Percentiles rank a stretch among this genome's conserved stretches.
Conservation (phyloP, 37 sponge, comb jelly and placozoan genomes). For the Oopsacas minuta region DNA sequence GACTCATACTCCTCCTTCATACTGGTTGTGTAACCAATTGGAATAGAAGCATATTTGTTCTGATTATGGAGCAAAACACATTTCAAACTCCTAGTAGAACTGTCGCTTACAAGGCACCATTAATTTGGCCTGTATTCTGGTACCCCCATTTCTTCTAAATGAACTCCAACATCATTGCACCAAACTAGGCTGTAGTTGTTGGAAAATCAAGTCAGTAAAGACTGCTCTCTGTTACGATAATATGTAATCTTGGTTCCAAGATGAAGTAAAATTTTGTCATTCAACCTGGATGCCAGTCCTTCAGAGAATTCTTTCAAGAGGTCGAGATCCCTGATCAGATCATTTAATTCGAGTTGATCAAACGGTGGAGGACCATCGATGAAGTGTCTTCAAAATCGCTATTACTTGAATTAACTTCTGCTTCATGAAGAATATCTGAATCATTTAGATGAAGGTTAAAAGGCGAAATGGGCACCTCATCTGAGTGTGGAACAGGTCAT, state of each 20-base stretch:
- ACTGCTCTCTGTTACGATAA: not conserved
- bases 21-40: not conserved
- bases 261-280: not conserved
- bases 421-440: not conserved
- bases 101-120: not conserved
- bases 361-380: not conserved
- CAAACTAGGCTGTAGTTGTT: not conserved
- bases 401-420: not conserved
- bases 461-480: not conserved
- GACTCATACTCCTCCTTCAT: not conserved
- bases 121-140: not conserved
- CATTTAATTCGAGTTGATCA: not conserved
- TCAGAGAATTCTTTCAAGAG: not conserved
- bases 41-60: not conserved
- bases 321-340: not conserved
- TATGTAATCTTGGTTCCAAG: not conserved
- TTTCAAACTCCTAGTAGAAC: not conserved
- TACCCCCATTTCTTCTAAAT: not conserved
- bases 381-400: too few relatives aligned
- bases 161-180: slow-evolving; percentile 13
- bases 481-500: not conserved
- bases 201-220: not conserved
- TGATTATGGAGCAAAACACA: not conserved
- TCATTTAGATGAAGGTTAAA: not conserved
- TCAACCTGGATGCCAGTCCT: not conserved